Evolutionary conservation across 2,888 invertebrate genomes (phyloP), one percentile per base, ranked within the genome.

Genomic region (Calameuta pallipes): DNA sequence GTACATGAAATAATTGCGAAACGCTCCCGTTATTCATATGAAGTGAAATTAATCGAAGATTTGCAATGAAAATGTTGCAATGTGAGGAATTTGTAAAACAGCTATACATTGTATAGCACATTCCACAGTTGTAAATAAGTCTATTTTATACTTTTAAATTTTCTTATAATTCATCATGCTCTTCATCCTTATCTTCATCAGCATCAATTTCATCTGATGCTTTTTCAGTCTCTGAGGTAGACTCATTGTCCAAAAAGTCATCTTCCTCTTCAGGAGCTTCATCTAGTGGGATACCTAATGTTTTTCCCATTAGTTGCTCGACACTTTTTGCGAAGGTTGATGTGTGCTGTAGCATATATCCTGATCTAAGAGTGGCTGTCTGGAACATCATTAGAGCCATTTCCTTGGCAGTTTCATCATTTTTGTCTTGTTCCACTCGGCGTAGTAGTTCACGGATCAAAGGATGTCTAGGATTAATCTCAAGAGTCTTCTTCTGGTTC

Each of bases 401-500:
- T 79, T 96, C 95, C 89, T 95, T 95, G 15, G 98, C 97, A 1
- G 93, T 94, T 23, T 94, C 93, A 92, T 98, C 97, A 69, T 95
- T 94, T 73, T 96, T 94, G 91, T 97, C 96, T 80, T 95, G 94
- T 82, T 94, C 94, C 33, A 99, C 96, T 86, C 97, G 94, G 41
- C 95, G 94, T 90, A 98, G 93, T 83, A 99, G 93, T 92, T 99
- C 98, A 85, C 96, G 95, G 89, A 99, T 96, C 75, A 99, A 93
- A 35, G 99, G 99, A 94, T 99, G 99, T 76, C 98, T 94, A 71
- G 99, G 98, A 93, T 99, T 99, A 87, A 99, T 95, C 94, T 99
- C 99, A 85, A 99, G 93, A 75, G 97, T 97, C 93, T 99, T 99
- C 95, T 98, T 99, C 92, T 98, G 98, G 89, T 95, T 96, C 73